Base-by-base conservation (phyloP, 2,797 vertebrate species). In the Nannoperca obscura region DNA sequence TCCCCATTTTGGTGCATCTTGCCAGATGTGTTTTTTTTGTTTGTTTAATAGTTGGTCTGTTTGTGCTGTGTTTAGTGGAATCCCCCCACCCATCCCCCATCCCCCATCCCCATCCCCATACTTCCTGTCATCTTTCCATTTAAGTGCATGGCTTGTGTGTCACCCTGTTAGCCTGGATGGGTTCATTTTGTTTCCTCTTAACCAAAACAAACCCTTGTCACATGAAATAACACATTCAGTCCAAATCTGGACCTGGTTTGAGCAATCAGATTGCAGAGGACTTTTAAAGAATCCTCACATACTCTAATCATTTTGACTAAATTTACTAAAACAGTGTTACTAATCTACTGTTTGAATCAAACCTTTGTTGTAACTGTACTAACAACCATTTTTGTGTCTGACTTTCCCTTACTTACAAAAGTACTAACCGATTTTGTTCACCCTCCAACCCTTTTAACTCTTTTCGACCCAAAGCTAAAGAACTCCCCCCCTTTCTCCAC, bases 341-440 rank as follows among this genome's bases (percentile, higher is more conserved):
- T 95, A 95, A 95, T 95, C 88, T 91, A 86, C 84, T 93, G 90
- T 95, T 94, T 91, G 84, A 94, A 95, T 90, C 88, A 94, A 95
- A 95, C 90, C 91, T 94, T 93, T 95, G 94, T 95, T 95, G 90
- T 95, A 95, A 96, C 94, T 95, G 94, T 96, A 96, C 95, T 96
- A 96, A 96, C 95, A 96, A 95, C 95, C 95, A 96, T 96, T 96
- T 96, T 96, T 96, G 95, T 96, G 95, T 96, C 95, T 96, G 95
- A 95, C 94, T 95, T 87, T 90, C 94, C 95, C 94, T 94, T 94
- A 94, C 95, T 94, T 93, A 96, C 95, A 95, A 95, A 95, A 95
- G 71, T 95, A 96, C 95, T 96, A 96, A 96, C 95, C 83, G 85
- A 92, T 90, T 94, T 80, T 88, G 92, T 91, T 95, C 92, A 94